phyloP scores from a whole-genome alignment of 2,113 vertebrate genomes.

The Anhinga anhinga region DNA sequence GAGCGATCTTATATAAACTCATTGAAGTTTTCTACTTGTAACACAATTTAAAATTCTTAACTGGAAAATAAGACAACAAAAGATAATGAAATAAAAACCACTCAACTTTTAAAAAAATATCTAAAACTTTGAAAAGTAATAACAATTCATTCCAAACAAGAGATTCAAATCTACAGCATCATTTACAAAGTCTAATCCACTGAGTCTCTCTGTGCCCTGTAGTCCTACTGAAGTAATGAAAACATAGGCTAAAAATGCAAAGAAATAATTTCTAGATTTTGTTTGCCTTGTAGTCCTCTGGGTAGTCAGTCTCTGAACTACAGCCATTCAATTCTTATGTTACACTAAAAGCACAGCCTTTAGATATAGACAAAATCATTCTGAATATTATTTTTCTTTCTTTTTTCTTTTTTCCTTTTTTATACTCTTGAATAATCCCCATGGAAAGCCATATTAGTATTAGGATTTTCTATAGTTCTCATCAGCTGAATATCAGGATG shows the following conservation, averaged over 20 bases:
- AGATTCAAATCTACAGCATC: not conserved
- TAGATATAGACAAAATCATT: not conserved
- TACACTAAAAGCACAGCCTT: not conserved
- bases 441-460: not conserved
- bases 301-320: not conserved
- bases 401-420: not conserved
- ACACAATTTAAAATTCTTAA: not conserved
- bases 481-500: constrained; percentile 9
- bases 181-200: not conserved
- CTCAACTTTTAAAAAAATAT: not conserved
- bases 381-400: not conserved
- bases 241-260: not conserved
- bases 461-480: not conserved
- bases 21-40: not conserved
- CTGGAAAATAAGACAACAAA: not conserved
- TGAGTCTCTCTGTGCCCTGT: not conserved
- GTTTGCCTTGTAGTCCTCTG: not conserved
- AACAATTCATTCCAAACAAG: not conserved
- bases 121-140: not conserved
- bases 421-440: not conserved
- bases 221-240: not conserved
- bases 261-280: constrained; percentile 7
- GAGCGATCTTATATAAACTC: not conserved
- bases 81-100: not conserved
- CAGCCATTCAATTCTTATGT: not conserved